phyloP scores from a whole-genome alignment of 2,113 vertebrate species.

The Calidris pygmaea region DNA sequence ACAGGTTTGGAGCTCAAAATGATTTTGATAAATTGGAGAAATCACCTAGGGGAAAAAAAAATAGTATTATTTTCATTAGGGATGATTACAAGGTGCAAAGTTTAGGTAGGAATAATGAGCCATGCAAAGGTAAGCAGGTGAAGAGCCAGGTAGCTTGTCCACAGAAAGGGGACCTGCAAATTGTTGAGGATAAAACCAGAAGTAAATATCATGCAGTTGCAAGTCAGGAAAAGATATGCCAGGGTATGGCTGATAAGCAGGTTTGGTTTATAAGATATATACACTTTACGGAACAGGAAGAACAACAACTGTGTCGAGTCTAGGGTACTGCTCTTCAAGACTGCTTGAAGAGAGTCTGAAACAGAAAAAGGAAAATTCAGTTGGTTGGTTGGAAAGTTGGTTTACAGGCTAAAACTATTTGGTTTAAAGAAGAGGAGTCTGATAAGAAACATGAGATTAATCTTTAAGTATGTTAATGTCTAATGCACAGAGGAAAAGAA shows the following conservation, averaged over 20 bases:
- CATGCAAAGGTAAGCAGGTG: neutral
- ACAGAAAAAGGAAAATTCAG: neutral
- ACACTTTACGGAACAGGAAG: neutral
- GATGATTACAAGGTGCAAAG: neutral
- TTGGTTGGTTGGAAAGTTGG: no score
- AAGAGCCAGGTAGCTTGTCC: neutral
- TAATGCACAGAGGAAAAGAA: neutral
- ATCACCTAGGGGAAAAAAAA: accelerated
- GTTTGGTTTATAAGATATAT: neutral
- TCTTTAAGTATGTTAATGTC: neutral
- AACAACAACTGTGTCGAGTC: neutral
- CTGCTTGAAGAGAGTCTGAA: neutral
- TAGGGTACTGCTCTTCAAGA: neutral
- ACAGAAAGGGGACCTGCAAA: neutral
- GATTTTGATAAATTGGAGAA: neutral
- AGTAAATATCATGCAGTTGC: neutral
- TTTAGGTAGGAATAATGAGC: neutral
- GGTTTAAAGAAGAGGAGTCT: neutral
- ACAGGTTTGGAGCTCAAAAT: neutral
- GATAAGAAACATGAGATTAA: neutral
- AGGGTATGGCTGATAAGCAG: neutral
- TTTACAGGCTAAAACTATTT: neutral
- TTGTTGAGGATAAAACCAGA: neutral
- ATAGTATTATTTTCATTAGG: neutral
- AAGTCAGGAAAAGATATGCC: neutral